phyloP scores from a whole-genome alignment of 1,140 invertebrate genomes.

The Camponotus vicinus region DNA sequence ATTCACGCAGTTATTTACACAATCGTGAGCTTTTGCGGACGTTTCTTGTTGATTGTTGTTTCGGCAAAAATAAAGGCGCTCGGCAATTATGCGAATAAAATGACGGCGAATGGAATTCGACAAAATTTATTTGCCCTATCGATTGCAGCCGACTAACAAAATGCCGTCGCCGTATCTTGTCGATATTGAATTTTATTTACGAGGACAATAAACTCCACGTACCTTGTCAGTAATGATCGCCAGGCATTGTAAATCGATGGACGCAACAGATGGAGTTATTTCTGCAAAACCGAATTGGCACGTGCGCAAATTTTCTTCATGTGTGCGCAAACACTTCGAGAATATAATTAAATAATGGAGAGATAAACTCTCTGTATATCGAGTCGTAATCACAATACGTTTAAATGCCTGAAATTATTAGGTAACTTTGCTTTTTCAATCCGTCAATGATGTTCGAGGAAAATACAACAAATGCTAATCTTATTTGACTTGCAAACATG shows the following conservation, averaged over 20 bases:
- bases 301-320: conserved; percentile 31
- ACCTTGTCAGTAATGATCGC: conserved; percentile 62
- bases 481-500: not conserved
- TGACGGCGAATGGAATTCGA: conserved; percentile 34
- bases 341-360: conserved; percentile 60
- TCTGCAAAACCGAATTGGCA: conserved; percentile 19
- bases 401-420: conserved; percentile 63
- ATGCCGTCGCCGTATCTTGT: conserved; percentile 39
- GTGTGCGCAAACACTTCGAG: conserved; percentile 21
- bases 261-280: conserved; percentile 69
- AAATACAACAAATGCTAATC: not conserved
- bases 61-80: not conserved
- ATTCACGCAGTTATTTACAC: conserved; percentile 54
- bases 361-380: conserved; percentile 45
- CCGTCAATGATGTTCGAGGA: conserved; percentile 22
- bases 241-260: conserved; percentile 47
- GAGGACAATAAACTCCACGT: conserved; percentile 55
- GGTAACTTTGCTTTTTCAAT: not conserved
- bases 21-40: conserved; percentile 27
- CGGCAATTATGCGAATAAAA: conserved; percentile 24
- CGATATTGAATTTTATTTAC: conserved; percentile 66
- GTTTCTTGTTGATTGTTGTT: conserved; percentile 49
- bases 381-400: conserved; percentile 20
- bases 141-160: conserved; percentile 35
- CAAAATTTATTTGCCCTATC: conserved; percentile 43